phyloP scores from a whole-genome alignment of 2,113 vertebrate genomes.

The Sprattus sprattus region DNA sequence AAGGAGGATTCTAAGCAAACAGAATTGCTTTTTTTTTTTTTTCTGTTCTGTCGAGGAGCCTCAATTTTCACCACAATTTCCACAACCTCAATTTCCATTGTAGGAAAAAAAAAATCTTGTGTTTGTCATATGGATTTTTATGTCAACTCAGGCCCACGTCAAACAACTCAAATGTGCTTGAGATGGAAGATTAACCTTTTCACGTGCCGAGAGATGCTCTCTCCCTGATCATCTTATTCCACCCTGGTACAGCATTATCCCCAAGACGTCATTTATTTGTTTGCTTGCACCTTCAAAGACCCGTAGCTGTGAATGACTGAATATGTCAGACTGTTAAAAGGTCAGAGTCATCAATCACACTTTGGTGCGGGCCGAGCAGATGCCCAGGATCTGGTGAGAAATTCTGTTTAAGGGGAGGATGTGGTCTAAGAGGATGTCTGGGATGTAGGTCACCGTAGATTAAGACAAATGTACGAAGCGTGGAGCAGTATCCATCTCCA shows the following conservation, averaged over 20 bases:
- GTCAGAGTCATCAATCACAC: conserved; percentile 80
- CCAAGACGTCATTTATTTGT: conserved; percentile 37
- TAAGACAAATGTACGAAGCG: conserved; percentile 74
- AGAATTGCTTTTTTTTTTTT: background rate
- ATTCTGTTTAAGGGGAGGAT: conserved; percentile 67
- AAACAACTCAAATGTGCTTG: conserved; percentile 30
- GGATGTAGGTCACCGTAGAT: conserved; percentile 75
- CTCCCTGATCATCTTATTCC: conserved; percentile 51
- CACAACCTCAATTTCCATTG: too few species aligned
- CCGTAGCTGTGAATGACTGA: conserved; percentile 69
- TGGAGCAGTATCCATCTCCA: conserved; percentile 61
- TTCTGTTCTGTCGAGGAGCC: background rate
- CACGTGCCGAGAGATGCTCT: conserved; percentile 53
- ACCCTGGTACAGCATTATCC: conserved; percentile 43
- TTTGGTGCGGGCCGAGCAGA: conserved; percentile 72
- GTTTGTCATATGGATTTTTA: background rate
- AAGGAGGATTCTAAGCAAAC: background rate
- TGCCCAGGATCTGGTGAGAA: conserved; percentile 64
- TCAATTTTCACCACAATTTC: background rate
- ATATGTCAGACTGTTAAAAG: conserved; percentile 77
- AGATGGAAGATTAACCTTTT: conserved; percentile 67
- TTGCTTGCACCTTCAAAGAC: conserved; percentile 41
- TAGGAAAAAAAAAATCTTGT: background rate
- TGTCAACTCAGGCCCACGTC: conserved; percentile 44
- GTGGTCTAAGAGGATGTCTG: conserved; percentile 60